Percentiles rank a stretch among this genome's conserved stretches.
phyloP scores from a whole-genome alignment of 2,797 vertebrate genomes.

The Takifugu ocellatus region DNA sequence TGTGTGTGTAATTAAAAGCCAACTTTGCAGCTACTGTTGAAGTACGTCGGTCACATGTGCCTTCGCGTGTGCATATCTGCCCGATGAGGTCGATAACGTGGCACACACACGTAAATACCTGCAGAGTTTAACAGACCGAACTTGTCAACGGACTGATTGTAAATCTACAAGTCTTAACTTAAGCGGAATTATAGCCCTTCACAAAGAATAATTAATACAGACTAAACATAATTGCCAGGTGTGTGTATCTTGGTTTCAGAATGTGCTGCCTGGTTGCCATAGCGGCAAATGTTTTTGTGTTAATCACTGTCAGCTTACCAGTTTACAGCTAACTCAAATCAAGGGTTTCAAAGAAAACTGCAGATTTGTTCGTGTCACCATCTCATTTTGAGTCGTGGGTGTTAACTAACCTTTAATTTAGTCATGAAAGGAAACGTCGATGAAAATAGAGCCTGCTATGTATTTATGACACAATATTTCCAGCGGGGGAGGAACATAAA shows the following conservation, averaged over 20 bases:
- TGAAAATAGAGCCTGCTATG: slow-evolving; percentile 28
- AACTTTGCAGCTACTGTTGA: slow-evolving; percentile 51
- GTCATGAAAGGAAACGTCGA: slow-evolving; percentile 52
- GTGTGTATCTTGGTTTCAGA: slow-evolving; percentile 43
- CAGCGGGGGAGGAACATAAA: slow-evolving; percentile 19
- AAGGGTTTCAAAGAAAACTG: slow-evolving; percentile 63
- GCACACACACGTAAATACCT: slow-evolving; percentile 7
- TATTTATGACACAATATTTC: slow-evolving; percentile 23
- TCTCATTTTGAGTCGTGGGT: slow-evolving; percentile 57
- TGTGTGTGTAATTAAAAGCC: slow-evolving; percentile 47
- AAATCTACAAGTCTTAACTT: slow-evolving; percentile 47
- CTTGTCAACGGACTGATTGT: slow-evolving; percentile 23
- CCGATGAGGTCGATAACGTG: slow-evolving; percentile 18
- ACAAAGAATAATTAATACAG: slow-evolving; percentile 54
- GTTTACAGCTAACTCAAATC: slow-evolving; percentile 70
- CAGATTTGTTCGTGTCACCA: slow-evolving; percentile 56
- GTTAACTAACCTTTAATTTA: slow-evolving; percentile 58
- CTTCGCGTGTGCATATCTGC: slow-evolving; percentile 4
- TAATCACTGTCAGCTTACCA: slow-evolving; percentile 65
- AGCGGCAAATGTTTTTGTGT: slow-evolving; percentile 69
- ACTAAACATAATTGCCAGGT: slow-evolving; percentile 66
- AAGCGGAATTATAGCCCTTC: slow-evolving; percentile 57
- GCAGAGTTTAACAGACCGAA: slow-evolving; percentile 12
- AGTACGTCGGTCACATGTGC: slow-evolving; percentile 26
- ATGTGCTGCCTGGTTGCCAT: slow-evolving; percentile 61